phyloP scores from a whole-genome alignment of 2,797 vertebrate species.

The Sparus aurata region DNA sequence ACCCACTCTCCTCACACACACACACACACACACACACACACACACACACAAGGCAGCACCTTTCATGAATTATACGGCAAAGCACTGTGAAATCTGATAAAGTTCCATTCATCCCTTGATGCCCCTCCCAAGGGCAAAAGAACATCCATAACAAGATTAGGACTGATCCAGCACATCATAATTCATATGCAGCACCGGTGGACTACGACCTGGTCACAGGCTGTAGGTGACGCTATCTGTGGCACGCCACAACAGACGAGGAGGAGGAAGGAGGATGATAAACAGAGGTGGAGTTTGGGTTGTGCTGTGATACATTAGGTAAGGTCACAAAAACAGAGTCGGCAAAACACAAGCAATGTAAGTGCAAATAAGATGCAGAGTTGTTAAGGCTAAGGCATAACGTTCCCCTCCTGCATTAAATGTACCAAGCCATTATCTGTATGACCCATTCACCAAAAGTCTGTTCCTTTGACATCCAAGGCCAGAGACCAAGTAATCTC shows the following conservation, averaged over 20 bases:
- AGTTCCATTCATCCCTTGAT: constrained; percentile 74
- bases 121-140: constrained; percentile 83
- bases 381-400: constrained; percentile 4
- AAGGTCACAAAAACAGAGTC: constrained; percentile 16
- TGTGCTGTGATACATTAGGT: constrained; percentile 13
- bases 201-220: constrained; percentile 74
- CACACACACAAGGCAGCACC: constrained; percentile 52
- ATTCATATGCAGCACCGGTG: constrained; percentile 78
- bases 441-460: constrained; percentile 46
- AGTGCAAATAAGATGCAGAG: constrained; percentile 1
- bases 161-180: constrained; percentile 81
- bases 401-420: constrained; percentile 14
- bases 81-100: constrained; percentile 85
- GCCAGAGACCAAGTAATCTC: constrained; percentile 60
- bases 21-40: constrained; percentile 40
- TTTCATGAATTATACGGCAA: constrained; percentile 80
- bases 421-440: constrained; percentile 29
- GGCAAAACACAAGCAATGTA: constrained; percentile 4
- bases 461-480: constrained; percentile 69
- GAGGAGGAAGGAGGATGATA: constrained; percentile 21
- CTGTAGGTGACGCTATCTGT: constrained; percentile 78
- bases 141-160: constrained; percentile 88
- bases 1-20: constrained; percentile 13
- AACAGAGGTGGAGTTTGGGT: constrained; percentile 20
- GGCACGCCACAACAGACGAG: constrained; percentile 36